phyloP scores from a whole-genome alignment of 2,797 vertebrate genomes.

The Urosaurus nigricauda region DNA sequence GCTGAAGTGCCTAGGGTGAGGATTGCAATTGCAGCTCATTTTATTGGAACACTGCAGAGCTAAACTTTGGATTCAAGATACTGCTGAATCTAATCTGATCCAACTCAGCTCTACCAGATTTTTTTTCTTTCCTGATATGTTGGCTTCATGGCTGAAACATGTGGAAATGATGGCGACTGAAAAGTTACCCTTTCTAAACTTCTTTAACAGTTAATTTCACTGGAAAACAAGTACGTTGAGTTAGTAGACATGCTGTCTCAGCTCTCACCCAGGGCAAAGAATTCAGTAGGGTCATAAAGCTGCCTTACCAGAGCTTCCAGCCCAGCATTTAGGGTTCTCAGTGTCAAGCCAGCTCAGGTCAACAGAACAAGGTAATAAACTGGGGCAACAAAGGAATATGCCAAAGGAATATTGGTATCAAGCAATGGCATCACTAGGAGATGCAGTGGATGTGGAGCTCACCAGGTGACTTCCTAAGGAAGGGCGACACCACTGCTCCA shows the following conservation, averaged over 20 bases:
- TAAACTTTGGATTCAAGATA: background rate
- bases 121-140: background rate
- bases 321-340: too few species aligned
- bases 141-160: background rate
- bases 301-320: too few species aligned
- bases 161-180: fast-evolving
- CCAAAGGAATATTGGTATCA: too few species aligned
- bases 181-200: background rate
- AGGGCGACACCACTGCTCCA: too few species aligned
- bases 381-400: too few species aligned
- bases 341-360: too few species aligned
- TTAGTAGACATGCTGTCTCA: background rate
- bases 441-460: too few species aligned
- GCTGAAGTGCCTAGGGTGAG: background rate
- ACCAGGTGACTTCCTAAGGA: too few species aligned
- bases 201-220: background rate
- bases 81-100: background rate
- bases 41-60: background rate
- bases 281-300: too few species aligned
- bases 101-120: background rate
- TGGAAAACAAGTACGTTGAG: background rate
- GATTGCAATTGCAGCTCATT: conserved; percentile 7
- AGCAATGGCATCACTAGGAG: too few species aligned
- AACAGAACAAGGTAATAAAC: too few species aligned
- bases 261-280: too few species aligned